Percentiles rank a stretch among this genome's conserved stretches.
These are phyloP conservation scores for Nannospalax galili DNA, from an alignment of 2,113 vertebrate genomes.

Conservation along the genomic window DNA sequence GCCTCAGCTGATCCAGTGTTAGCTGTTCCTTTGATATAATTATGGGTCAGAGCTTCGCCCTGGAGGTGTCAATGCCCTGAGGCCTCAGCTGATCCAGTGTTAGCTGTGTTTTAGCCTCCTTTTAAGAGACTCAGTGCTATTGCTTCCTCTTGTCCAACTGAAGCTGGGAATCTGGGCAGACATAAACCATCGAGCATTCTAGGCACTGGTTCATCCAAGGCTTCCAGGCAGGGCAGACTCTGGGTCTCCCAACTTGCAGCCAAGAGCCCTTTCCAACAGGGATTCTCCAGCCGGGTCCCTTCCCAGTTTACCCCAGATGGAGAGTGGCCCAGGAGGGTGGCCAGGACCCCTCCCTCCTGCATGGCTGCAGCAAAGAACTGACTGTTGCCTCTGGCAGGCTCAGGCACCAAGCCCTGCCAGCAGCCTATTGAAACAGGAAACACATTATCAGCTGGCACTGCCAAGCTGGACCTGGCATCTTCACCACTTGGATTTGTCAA, in stretches of 20 bases:
- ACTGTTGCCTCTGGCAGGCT: constrained; percentile 70
- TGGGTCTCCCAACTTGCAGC: not conserved
- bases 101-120: not conserved
- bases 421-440: constrained; percentile 70
- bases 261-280: not conserved
- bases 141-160: not conserved
- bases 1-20: not conserved
- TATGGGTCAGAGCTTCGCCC: too few species aligned
- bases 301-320: not conserved
- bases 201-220: not conserved
- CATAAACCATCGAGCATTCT: not conserved
- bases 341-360: constrained; percentile 44
- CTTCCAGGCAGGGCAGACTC: fast-evolving
- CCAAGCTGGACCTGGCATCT: constrained; percentile 55
- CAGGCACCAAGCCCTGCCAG: constrained; percentile 51
- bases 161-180: not conserved
- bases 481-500: not conserved
- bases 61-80: fast-evolving
- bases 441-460: constrained; percentile 65
- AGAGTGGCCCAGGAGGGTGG: not conserved
- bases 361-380: constrained; percentile 5
- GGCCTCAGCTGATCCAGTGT: not conserved
- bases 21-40: too few species aligned
- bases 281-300: not conserved
- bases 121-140: not conserved